These are phyloP conservation scores for Anas bahamensis DNA, from an alignment of 2,797 vertebrate genomes.

Conservation along the genomic window DNA sequence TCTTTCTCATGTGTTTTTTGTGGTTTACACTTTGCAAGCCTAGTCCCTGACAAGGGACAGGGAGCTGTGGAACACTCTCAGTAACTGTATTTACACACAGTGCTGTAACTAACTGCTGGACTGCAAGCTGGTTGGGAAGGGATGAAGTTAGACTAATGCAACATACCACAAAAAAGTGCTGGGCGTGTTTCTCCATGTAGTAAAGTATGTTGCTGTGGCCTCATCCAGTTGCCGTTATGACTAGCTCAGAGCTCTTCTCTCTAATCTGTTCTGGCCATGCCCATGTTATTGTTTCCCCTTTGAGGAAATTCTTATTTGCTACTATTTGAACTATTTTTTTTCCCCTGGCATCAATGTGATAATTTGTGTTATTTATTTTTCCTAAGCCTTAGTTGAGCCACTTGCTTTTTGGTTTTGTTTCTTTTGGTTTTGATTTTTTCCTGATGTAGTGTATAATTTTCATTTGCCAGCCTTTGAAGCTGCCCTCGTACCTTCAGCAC, in stretches of 20 bases:
- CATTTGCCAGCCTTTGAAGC: conserved; percentile 10
- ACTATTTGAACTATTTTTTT: neutral
- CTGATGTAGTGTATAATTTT: conserved; percentile 40
- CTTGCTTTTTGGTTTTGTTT: neutral
- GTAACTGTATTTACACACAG: neutral
- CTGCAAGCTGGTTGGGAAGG: neutral
- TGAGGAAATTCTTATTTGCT: neutral
- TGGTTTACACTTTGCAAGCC: neutral
- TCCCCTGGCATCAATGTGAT: neutral
- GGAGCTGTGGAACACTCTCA: neutral
- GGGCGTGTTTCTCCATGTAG: neutral
- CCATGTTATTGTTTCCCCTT: neutral
- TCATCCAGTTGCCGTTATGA: neutral
- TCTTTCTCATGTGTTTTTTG: neutral
- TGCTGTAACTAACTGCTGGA: neutral
- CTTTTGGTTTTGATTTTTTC: neutral
- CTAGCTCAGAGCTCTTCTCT: neutral
- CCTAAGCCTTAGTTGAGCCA: neutral
- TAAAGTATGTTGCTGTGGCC: neutral
- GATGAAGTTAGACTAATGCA: neutral
- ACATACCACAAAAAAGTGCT: neutral
- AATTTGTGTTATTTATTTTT: neutral
- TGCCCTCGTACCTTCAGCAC: neutral
- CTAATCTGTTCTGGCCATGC: neutral
- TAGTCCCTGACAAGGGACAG: neutral